Evolutionary conservation across 1,140 invertebrate genomes (phyloP).

Genomic region (Ostrea denselamellosa): DNA sequence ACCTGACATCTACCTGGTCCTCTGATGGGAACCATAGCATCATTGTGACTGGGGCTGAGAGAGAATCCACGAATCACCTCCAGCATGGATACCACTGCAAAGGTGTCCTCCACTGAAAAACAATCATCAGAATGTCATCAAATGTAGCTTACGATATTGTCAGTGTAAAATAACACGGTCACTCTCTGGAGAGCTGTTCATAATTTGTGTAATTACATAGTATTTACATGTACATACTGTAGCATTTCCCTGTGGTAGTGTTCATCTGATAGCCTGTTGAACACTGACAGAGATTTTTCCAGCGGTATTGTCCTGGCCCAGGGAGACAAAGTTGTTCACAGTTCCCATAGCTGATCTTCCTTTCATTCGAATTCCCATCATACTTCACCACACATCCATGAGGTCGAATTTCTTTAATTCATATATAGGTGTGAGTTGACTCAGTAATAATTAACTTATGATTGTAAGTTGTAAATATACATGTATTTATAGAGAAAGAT

Average conservation of each 20-base stretch:
- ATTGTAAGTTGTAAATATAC: no score
- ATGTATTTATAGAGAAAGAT: neutral
- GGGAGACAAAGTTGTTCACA: constrained; percentile 97
- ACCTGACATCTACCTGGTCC: constrained; percentile 62
- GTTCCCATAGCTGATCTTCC: constrained; percentile 90
- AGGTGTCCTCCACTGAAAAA: constrained; percentile 84
- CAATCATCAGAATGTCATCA: neutral
- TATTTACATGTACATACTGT: neutral
- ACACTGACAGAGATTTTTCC: constrained; percentile 88
- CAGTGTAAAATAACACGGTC: neutral
- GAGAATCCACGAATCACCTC: constrained; percentile 92
- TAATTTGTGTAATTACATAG: neutral
- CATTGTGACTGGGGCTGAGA: constrained; percentile 83
- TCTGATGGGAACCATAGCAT: constrained; percentile 96
- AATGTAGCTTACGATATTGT: no score
- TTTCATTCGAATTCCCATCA: constrained; percentile 76
- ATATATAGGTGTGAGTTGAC: no score
- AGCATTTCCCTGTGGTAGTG: constrained; percentile 7
- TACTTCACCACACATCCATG: constrained; percentile 37
- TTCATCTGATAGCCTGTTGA: constrained; percentile 84
- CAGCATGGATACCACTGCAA: constrained; percentile 93
- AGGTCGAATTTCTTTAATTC: neutral
- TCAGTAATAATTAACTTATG: no score
- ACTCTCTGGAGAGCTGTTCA: neutral
- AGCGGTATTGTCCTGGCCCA: constrained; percentile 79